phyloP scores from a whole-genome alignment of 2,888 invertebrate genomes.

The Gari tellinella region DNA sequence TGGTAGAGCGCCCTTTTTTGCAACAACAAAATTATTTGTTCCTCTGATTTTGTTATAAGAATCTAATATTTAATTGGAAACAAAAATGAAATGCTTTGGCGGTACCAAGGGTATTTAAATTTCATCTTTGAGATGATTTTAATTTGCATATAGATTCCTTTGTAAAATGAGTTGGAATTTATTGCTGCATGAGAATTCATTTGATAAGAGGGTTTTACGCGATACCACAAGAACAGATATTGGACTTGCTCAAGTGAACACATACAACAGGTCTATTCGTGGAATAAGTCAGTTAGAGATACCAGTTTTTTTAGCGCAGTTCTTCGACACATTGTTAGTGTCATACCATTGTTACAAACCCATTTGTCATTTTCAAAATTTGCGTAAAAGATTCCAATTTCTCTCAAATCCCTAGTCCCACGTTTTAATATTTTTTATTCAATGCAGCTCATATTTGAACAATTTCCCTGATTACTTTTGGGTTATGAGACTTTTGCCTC shows the following conservation, averaged over 20 bases:
- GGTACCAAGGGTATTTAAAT: no score
- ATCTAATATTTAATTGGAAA: no score
- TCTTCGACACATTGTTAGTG: not conserved
- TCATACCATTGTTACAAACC: not conserved
- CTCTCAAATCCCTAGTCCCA: constrained; percentile 10
- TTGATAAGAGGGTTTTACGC: no score
- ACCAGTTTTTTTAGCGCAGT: not conserved
- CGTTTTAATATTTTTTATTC: constrained; percentile 9
- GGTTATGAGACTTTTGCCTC: constrained; percentile 41
- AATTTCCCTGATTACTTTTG: constrained; percentile 51
- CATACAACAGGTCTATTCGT: not conserved
- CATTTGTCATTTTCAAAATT: constrained; percentile 11
- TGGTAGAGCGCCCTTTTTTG: no score
- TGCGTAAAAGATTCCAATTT: constrained; percentile 1
- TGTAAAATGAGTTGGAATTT: no score
- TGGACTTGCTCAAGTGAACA: not conserved
- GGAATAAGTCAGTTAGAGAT: not conserved
- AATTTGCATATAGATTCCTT: no score
- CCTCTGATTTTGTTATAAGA: no score
- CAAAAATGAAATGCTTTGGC: no score
- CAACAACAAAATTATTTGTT: no score
- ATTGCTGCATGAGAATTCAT: no score
- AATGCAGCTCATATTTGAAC: constrained; percentile 26
- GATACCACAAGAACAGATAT: no score
- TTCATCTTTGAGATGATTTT: no score